Evolutionary conservation across 2,888 invertebrate species (phyloP).

Genomic region (Opisthograptis luteolata): DNA sequence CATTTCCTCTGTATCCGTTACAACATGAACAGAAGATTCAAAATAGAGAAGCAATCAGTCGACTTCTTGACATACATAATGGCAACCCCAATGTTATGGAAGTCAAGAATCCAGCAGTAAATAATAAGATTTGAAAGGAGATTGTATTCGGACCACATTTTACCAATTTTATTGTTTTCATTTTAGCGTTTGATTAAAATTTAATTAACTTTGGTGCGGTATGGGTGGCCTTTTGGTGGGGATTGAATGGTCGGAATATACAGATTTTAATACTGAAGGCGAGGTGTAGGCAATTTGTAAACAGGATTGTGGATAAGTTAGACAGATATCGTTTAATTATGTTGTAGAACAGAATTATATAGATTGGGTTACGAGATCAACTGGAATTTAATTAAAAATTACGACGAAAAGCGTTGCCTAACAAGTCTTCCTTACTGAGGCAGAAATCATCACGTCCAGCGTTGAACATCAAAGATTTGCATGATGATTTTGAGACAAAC

Average conservation of each 20-base stretch:
- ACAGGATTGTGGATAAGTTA: constrained; percentile 14
- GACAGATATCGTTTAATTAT: background rate
- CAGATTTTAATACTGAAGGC: background rate
- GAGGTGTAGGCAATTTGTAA: background rate
- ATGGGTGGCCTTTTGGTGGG: constrained; percentile 19
- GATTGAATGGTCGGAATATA: constrained; percentile 15
- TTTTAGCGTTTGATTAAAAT: constrained; percentile 58
- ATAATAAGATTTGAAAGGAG: constrained; percentile 64
- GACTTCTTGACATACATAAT: background rate
- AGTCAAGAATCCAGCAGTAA: constrained; percentile 52
- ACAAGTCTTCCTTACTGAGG: too few species aligned
- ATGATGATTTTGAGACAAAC: too few species aligned
- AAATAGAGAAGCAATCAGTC: too few species aligned
- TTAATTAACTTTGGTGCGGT: constrained; percentile 43
- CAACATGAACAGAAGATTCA: too few species aligned
- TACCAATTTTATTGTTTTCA: constrained; percentile 61
- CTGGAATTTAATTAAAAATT: too few species aligned
- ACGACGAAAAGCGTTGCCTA: too few species aligned
- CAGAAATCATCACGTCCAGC: too few species aligned
- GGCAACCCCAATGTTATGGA: constrained; percentile 1
- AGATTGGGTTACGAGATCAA: too few species aligned
- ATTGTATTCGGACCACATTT: constrained; percentile 55
- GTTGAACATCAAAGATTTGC: too few species aligned
- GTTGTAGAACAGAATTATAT: too few species aligned
- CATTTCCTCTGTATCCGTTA: too few species aligned